phyloP scores from a whole-genome alignment of 2,888 invertebrate species.

The Scrobipalpa atriplicella region DNA sequence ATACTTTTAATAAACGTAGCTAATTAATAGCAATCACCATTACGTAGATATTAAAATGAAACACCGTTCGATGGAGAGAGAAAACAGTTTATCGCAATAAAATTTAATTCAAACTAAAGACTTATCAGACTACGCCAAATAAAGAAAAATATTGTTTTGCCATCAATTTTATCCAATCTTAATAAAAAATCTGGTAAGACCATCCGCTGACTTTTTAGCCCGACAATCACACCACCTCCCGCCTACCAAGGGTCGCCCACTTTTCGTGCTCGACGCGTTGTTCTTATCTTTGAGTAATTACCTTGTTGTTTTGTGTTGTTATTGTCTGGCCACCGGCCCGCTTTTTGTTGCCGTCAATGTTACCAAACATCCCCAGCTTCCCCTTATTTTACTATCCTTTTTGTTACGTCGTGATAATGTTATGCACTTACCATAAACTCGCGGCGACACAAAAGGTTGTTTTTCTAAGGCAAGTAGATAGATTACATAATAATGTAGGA shows the following conservation, averaged over 20 bases:
- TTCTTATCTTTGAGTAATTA: slow-evolving; percentile 73
- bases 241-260: slow-evolving; percentile 52
- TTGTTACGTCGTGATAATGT: slow-evolving; percentile 33
- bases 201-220: slow-evolving; percentile 34
- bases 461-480: slow-evolving; percentile 18
- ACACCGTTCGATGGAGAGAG: no score
- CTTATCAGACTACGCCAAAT: no score
- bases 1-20: background rate
- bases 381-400: slow-evolving; percentile 35
- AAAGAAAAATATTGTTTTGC: no score
- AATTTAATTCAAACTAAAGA: no score
- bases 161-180: no score
- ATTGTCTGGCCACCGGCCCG: slow-evolving; percentile 50
- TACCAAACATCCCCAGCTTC: slow-evolving; percentile 31
- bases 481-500: background rate
- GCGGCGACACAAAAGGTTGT: slow-evolving; percentile 16
- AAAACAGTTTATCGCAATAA: no score
- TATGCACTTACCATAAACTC: slow-evolving; percentile 28
- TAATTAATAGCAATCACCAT: slow-evolving; percentile 2
- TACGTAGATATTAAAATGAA: background rate
- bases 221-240: slow-evolving; percentile 38
- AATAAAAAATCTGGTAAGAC: no score
- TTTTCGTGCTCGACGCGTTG: slow-evolving; percentile 60
- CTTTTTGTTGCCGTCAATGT: slow-evolving; percentile 45
- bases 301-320: slow-evolving; percentile 64